These are phyloP conservation scores for Hydrozoanthus gracilis DNA, from an alignment of 92 coral and sea anemone species.

Conservation along the genomic window DNA sequence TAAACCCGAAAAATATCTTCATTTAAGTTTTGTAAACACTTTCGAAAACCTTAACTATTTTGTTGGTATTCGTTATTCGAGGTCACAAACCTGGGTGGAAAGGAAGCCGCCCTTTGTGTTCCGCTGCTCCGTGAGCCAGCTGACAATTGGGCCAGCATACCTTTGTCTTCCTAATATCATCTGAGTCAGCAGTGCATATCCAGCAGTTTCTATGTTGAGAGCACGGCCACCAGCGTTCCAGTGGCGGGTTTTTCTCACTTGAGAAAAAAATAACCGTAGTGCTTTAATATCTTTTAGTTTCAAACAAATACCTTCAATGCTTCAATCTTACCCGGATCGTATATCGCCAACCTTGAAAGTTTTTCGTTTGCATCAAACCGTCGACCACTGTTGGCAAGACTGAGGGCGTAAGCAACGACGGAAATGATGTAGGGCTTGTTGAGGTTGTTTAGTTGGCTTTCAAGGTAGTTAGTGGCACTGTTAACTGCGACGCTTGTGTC, in stretches of 20 bases:
- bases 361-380: slow-evolving; percentile 74
- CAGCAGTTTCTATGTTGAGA: slow-evolving; percentile 91
- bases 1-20: too few species aligned
- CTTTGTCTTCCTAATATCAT: slow-evolving; percentile 77
- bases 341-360: slow-evolving; percentile 64
- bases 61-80: too few species aligned
- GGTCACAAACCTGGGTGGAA: slow-evolving; percentile 85
- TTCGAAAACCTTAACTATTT: too few species aligned
- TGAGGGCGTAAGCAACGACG: slow-evolving; percentile 85
- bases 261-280: background rate
- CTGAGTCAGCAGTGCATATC: slow-evolving; percentile 94
- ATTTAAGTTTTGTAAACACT: too few species aligned
- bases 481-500: slow-evolving; percentile 59
- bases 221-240: slow-evolving; percentile 91
- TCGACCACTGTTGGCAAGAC: slow-evolving; percentile 77
- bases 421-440: slow-evolving; percentile 78
- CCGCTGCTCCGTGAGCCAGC: slow-evolving; percentile 92
- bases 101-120: slow-evolving; percentile 89
- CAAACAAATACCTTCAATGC: too few species aligned
- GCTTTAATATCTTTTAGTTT: too few species aligned
- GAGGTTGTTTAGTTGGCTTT: slow-evolving; percentile 61
- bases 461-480: slow-evolving; percentile 67
- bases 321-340: slow-evolving; percentile 63
- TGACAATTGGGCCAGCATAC: slow-evolving; percentile 92
- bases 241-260: slow-evolving; percentile 80